Conservation (phyloP, 2,888 invertebrate genomes). For the Thyatira batis region DNA sequence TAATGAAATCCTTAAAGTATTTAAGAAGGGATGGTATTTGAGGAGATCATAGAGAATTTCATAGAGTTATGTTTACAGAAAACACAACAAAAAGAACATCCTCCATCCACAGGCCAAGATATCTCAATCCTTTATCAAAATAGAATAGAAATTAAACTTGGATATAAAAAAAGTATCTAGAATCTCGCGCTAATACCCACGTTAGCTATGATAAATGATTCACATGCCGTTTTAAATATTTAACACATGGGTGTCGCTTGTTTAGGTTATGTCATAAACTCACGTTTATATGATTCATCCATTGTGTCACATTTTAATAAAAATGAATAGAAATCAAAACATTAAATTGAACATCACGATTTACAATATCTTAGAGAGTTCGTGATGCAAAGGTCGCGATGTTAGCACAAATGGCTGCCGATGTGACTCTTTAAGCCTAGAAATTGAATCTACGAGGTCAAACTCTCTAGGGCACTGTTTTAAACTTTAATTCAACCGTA, state of each 20-base stretch:
- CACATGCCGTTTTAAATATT: not conserved
- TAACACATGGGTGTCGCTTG: not conserved
- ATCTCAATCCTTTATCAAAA: no score
- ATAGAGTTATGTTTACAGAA: no score
- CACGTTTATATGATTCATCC: not conserved
- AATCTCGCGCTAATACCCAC: not conserved
- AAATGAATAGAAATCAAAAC: slow-evolving; percentile 34
- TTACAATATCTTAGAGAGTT: slow-evolving; percentile 59
- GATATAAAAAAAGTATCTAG: no score
- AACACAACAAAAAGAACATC: no score
- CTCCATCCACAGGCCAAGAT: no score
- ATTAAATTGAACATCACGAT: slow-evolving; percentile 47
- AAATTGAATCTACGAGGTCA: slow-evolving; percentile 67
- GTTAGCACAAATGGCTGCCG: slow-evolving; percentile 53
- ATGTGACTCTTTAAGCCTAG: slow-evolving; percentile 54
- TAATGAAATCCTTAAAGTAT: no score
- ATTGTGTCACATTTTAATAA: slow-evolving; percentile 10
- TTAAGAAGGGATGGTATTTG: no score
- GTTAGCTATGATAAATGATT: not conserved
- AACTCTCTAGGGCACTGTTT: slow-evolving; percentile 61
- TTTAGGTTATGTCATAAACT: not conserved
- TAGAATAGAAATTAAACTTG: no score
- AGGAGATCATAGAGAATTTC: no score
- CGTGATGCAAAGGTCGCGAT: slow-evolving; percentile 68
- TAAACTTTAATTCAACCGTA: slow-evolving; percentile 32